Conservation (phyloP, 2,113 vertebrate genomes). For the Trichechus manatus region DNA sequence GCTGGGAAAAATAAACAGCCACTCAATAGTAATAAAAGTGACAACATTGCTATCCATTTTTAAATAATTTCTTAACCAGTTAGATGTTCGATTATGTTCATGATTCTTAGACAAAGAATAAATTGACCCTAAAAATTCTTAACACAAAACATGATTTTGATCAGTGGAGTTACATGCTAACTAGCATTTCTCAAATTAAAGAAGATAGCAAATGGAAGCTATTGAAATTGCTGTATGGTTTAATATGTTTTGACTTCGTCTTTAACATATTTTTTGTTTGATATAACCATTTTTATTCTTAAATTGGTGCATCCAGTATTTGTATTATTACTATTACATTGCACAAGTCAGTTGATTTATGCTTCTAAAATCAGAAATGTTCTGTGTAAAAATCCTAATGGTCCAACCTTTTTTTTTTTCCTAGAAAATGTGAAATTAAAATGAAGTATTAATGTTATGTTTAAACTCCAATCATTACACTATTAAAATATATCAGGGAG, state of each 20-base stretch:
- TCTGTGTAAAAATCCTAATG: not conserved
- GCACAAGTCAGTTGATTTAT: not conserved
- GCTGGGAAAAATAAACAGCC: not conserved
- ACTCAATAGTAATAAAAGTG: not conserved
- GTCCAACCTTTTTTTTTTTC: not conserved
- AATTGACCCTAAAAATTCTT: not conserved
- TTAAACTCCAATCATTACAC: not conserved
- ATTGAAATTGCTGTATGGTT: not conserved
- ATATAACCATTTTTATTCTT: not conserved
- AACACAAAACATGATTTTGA: not conserved
- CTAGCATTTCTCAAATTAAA: not conserved
- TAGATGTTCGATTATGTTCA: not conserved
- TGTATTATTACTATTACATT: not conserved
- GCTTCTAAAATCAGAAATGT: not conserved
- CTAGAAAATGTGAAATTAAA: not conserved
- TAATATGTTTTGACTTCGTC: not conserved
- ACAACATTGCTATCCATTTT: not conserved
- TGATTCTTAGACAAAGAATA: not conserved
- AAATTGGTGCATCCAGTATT: not conserved
- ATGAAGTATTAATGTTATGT: not conserved
- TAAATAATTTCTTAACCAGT: conserved; percentile 6
- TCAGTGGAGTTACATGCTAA: not conserved
- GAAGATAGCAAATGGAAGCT: not conserved
- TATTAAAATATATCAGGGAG: not conserved
- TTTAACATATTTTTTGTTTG: not conserved